Evolutionary conservation across 2,888 invertebrate species (phyloP).

Genomic region (Apodemia mormo): DNA sequence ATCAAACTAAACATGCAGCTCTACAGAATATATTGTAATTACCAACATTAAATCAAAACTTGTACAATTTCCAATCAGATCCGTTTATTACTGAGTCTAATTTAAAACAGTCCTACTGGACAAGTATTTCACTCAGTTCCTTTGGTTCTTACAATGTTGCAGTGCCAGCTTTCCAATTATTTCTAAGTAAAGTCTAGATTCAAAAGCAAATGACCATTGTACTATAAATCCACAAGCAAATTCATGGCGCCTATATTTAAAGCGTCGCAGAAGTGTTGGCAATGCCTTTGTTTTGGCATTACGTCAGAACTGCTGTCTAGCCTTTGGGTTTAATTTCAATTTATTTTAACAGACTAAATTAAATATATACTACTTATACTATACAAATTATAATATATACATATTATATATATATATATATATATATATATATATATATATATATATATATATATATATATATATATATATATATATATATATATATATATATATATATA

Average conservation of each 20-base stretch:
- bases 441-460: too few relatives aligned
- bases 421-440: too few relatives aligned
- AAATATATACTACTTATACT: too few relatives aligned
- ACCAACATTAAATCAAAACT: slow-evolving; percentile 2
- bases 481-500: too few relatives aligned
- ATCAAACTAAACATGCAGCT: not conserved
- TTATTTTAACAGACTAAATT: too few relatives aligned
- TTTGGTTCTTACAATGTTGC: slow-evolving; percentile 13
- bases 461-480: too few relatives aligned
- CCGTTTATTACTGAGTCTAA: not conserved
- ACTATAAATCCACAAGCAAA: not conserved
- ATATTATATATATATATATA: too few relatives aligned
- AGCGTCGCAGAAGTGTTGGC: not conserved
- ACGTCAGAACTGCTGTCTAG: too few relatives aligned
- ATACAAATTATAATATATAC: too few relatives aligned
- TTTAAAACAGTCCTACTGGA: not conserved
- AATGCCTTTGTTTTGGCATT: too few relatives aligned
- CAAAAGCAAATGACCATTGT: slow-evolving; percentile 4
- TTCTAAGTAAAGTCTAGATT: not conserved
- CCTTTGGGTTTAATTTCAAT: too few relatives aligned
- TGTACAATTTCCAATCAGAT: not conserved
- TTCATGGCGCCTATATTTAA: not conserved
- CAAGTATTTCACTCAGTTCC: not conserved
- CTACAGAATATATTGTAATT: not conserved
- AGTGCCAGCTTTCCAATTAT: slow-evolving; percentile 4